Percentiles rank a stretch among this genome's conserved stretches.
Evolutionary conservation across 1,140 invertebrate genomes (phyloP).

Genomic region (Daktulosphaira vitifoliae): DNA sequence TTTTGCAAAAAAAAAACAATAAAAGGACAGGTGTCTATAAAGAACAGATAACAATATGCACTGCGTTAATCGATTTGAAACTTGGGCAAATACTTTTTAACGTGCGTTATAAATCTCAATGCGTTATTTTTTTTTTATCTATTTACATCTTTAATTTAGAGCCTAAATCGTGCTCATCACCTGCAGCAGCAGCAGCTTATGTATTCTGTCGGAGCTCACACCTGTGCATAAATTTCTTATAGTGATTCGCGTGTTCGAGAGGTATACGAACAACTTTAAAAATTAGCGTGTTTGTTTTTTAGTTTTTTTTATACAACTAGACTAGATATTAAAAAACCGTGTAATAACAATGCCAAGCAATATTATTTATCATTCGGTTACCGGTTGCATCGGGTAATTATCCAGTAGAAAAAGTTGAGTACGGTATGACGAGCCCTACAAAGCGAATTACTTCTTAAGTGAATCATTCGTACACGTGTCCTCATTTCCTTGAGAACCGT

Average conservation of each 20-base stretch:
- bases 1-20: too few species aligned
- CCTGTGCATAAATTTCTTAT: slow-evolving; percentile 5
- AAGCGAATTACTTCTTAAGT: too few species aligned
- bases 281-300: neutral
- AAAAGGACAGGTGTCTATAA: too few species aligned
- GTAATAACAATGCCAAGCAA: neutral
- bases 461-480: too few species aligned
- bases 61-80: too few species aligned
- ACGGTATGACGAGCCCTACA: too few species aligned
- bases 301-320: neutral
- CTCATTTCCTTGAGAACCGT: neutral
- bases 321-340: neutral
- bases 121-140: slow-evolving; percentile 10
- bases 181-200: neutral
- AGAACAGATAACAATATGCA: too few species aligned
- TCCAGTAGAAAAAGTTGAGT: too few species aligned
- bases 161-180: slow-evolving; percentile 8
- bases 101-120: too few species aligned
- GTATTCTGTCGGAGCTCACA: neutral
- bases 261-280: neutral
- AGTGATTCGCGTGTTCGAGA: neutral
- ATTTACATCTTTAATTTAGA: slow-evolving; percentile 8
- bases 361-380: slow-evolving; percentile 12
- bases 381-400: slow-evolving; percentile 1
- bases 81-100: too few species aligned